A percentile compares a stretch with the other conserved stretches of the same genome.
Conservation (phyloP, 2,888 invertebrate genomes). For the Tridacna crocea region DNA sequence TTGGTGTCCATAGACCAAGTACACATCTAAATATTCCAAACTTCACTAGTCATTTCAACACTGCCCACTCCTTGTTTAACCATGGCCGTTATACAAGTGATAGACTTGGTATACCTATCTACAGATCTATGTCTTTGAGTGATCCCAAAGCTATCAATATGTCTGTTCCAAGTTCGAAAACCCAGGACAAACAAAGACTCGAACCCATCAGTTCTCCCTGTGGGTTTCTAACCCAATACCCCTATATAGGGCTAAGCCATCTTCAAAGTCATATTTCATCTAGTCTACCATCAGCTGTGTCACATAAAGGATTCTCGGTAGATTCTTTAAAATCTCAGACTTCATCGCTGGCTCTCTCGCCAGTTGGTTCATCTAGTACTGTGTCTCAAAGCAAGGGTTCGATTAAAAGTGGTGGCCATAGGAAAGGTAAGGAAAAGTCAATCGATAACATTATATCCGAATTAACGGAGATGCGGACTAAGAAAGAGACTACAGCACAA, state of each 20-base stretch:
- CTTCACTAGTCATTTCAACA: constrained; percentile 56
- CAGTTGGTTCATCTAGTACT: background rate
- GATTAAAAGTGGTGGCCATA: background rate
- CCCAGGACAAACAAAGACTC: constrained; percentile 43
- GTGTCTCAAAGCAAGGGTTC: constrained; percentile 11
- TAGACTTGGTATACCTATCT: constrained; percentile 43
- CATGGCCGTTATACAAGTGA: constrained; percentile 48
- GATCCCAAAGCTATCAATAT: constrained; percentile 28
- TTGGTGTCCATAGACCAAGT: constrained; percentile 47
- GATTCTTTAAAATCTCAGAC: constrained; percentile 44
- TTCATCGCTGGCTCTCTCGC: background rate
- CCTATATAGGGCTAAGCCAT: constrained; percentile 42
- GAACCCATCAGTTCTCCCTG: constrained; percentile 37
- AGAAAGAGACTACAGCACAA: constrained; percentile 44
- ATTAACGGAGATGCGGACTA: constrained; percentile 54
- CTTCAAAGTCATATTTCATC: constrained; percentile 50
- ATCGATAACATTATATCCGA: constrained; percentile 60
- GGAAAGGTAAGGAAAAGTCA: constrained; percentile 57
- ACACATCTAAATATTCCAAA: constrained; percentile 61
- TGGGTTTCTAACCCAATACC: constrained; percentile 42
- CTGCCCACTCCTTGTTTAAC: constrained; percentile 54
- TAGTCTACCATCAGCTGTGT: constrained; percentile 46
- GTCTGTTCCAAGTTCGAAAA: constrained; percentile 26
- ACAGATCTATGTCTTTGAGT: constrained; percentile 50
- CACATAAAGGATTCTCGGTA: constrained; percentile 42